A percentile compares a stretch with the other conserved stretches of the same genome.
These are phyloP conservation scores for Laticauda laticaudata DNA, from an alignment of 2,113 vertebrate species.

Conservation along the genomic window DNA sequence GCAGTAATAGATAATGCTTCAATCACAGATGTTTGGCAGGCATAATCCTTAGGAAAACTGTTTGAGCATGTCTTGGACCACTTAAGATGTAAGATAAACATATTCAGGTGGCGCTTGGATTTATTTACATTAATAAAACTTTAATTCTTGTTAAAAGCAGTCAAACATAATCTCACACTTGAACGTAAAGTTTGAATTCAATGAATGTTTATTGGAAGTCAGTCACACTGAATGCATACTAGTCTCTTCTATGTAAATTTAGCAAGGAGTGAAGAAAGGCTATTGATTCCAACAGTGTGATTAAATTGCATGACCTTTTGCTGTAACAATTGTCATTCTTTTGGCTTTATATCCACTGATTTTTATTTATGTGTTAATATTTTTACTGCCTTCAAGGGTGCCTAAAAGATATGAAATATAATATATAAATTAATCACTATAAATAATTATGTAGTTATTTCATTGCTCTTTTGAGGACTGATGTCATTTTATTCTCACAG, in stretches of 20 bases:
- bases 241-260: neutral
- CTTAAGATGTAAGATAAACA: conserved; percentile 6
- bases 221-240: neutral
- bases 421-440: neutral
- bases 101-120: neutral
- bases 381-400: neutral
- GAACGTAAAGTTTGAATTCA: neutral
- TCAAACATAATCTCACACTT: neutral
- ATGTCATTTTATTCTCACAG: neutral
- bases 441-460: neutral
- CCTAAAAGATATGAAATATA: neutral
- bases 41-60: neutral
- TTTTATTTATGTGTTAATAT: neutral
- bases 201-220: neutral
- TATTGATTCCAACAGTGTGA: neutral
- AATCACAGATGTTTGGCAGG: neutral
- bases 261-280: neutral
- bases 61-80: neutral
- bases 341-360: neutral
- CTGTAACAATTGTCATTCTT: neutral
- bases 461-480: neutral
- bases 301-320: neutral
- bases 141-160: neutral
- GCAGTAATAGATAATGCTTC: fast-evolving
- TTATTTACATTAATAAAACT: neutral